Conservation (phyloP, 1,140 invertebrate genomes). For the Lucilia sericata region DNA sequence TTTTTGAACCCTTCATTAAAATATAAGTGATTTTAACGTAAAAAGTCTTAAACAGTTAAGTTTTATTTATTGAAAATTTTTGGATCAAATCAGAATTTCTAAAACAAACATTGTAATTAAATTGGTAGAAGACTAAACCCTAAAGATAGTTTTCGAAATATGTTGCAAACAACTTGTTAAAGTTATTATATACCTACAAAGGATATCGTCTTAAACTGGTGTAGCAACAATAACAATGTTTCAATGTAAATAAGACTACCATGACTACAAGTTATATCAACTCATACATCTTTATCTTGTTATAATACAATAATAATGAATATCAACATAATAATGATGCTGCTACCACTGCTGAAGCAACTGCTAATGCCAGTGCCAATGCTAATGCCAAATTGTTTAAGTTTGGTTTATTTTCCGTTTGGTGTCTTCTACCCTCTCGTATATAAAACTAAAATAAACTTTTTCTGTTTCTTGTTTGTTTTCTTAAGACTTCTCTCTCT, state of each 20-base stretch:
- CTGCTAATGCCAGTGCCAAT: background rate
- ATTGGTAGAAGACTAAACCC: no score
- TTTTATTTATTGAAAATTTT: no score
- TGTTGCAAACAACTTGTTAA: background rate
- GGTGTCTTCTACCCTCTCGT: background rate
- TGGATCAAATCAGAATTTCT: no score
- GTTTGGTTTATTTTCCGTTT: constrained; percentile 27
- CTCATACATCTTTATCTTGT: constrained; percentile 31
- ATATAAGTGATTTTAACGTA: no score
- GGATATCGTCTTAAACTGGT: no score
- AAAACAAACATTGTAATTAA: no score
- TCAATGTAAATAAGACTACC: background rate
- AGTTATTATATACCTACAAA: no score
- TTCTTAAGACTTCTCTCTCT: constrained; percentile 14
- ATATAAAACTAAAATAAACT: background rate
- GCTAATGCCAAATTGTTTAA: constrained; percentile 8
- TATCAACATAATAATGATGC: background rate
- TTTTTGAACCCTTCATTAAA: no score
- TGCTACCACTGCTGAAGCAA: background rate
- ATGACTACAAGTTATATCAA: background rate
- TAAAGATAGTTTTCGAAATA: no score
- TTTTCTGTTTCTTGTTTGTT: constrained; percentile 26
- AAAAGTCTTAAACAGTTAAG: no score
- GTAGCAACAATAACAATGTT: background rate
- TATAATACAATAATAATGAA: constrained; percentile 14